Conservation (phyloP, 2,797 vertebrate genomes). For the Acanthiza pusilla region DNA sequence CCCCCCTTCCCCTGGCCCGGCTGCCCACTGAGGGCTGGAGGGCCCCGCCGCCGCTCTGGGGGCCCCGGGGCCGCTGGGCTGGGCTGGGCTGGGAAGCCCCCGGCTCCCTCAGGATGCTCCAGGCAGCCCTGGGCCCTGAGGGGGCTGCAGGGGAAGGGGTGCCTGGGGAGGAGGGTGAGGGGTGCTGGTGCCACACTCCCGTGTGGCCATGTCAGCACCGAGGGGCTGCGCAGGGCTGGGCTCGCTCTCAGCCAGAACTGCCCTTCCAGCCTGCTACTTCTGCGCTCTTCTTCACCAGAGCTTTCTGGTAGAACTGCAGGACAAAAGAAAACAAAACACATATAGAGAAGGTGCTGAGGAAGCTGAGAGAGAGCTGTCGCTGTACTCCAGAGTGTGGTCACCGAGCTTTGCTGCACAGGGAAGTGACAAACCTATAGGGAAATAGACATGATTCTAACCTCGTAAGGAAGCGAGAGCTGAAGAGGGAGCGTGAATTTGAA, state of each 20-base stretch:
- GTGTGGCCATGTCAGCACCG: fast-evolving
- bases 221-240: not conserved
- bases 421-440: not conserved
- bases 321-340: not conserved
- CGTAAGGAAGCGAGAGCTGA: not conserved
- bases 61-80: fast-evolving
- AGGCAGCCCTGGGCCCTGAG: not conserved
- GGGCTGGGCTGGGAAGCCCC: not conserved
- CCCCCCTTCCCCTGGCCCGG: too few species aligned
- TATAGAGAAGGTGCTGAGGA: not conserved
- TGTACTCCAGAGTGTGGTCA: not conserved
- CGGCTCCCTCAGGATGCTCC: not conserved
- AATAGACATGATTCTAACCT: not conserved
- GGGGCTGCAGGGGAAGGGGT: too few species aligned
- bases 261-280: not conserved
- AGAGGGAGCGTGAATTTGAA: not conserved
- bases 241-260: not conserved
- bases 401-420: fast-evolving
- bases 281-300: not conserved
- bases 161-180: fast-evolving
- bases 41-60: fast-evolving
- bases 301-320: not conserved
- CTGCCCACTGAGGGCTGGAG: not conserved
- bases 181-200: fast-evolving
- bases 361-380: not conserved